A percentile compares a stretch with the other conserved stretches of the same genome.
Evolutionary conservation across 2,113 vertebrate species (phyloP).

Genomic region (Prunella himalayana): DNA sequence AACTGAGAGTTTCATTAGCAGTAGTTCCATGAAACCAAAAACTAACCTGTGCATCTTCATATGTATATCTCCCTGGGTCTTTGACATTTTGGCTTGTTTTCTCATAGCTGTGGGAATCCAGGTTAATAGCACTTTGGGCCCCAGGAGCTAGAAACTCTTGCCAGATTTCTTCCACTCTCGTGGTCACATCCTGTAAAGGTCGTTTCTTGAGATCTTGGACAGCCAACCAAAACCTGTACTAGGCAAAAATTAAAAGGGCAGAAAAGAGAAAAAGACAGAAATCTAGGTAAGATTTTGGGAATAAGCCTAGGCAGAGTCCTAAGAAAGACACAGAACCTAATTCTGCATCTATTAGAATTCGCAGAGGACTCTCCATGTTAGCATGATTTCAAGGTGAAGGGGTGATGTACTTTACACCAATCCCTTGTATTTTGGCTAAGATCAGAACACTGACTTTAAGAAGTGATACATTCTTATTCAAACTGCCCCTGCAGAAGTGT

Average conservation of each 20-base stretch:
- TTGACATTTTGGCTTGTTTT: constrained; percentile 94
- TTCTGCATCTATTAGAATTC: background rate
- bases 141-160: constrained; percentile 94
- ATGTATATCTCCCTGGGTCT: constrained; percentile 92
- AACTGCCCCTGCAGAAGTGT: background rate
- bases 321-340: background rate
- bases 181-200: constrained; percentile 85
- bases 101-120: constrained; percentile 96
- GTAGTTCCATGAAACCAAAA: constrained; percentile 6
- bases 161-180: constrained; percentile 92
- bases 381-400: background rate
- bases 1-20: constrained; percentile 4
- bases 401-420: background rate
- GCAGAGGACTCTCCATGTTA: background rate
- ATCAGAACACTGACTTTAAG: background rate
- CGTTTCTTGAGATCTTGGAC: constrained; percentile 93
- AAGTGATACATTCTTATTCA: background rate
- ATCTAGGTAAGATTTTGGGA: background rate
- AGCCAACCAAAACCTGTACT: constrained; percentile 89
- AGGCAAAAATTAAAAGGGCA: background rate
- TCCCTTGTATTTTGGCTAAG: background rate
- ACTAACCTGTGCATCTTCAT: constrained; percentile 93
- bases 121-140: constrained; percentile 92
- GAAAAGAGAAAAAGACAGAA: background rate
- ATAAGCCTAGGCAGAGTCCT: background rate